These are phyloP conservation scores for Leuciscus waleckii DNA, from an alignment of 2,797 vertebrate species.

Conservation along the genomic window DNA sequence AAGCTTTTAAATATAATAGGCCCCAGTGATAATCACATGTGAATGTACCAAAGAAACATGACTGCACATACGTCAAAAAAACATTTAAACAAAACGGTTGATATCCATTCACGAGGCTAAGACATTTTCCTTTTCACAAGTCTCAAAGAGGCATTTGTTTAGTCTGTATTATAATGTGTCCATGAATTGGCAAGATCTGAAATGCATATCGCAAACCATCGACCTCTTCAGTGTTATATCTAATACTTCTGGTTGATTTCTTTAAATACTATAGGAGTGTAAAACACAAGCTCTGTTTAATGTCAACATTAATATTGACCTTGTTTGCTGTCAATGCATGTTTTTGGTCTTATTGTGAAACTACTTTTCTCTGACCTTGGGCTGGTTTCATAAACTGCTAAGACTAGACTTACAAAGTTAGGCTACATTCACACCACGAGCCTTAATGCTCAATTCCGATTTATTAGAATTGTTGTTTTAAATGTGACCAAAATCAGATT, in stretches of 20 bases:
- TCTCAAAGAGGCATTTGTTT: conserved; percentile 21
- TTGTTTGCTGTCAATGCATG: background rate
- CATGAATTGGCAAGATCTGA: background rate
- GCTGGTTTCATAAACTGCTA: too few relatives aligned
- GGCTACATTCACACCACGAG: too few relatives aligned
- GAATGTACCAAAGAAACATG: conserved; percentile 35
- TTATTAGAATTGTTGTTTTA: too few relatives aligned
- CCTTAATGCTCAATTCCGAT: too few relatives aligned
- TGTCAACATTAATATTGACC: background rate
- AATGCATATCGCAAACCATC: background rate
- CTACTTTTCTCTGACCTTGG: background rate
- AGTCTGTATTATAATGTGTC: background rate
- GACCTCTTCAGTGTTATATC: background rate
- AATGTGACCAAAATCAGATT: too few relatives aligned
- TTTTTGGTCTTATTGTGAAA: background rate
- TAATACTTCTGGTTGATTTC: background rate
- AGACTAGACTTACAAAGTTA: too few relatives aligned
- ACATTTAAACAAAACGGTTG: background rate
- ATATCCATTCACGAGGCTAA: background rate
- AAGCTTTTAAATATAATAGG: conserved; percentile 61
- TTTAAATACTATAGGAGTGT: background rate
- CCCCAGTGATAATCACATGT: conserved; percentile 48
- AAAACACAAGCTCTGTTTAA: background rate
- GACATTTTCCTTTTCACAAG: conserved; percentile 16
- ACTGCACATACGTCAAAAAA: background rate